A percentile compares a stretch with the other conserved stretches of the same genome.
phyloP scores from a whole-genome alignment of 2,888 invertebrate genomes.

The Sericinus montela region DNA sequence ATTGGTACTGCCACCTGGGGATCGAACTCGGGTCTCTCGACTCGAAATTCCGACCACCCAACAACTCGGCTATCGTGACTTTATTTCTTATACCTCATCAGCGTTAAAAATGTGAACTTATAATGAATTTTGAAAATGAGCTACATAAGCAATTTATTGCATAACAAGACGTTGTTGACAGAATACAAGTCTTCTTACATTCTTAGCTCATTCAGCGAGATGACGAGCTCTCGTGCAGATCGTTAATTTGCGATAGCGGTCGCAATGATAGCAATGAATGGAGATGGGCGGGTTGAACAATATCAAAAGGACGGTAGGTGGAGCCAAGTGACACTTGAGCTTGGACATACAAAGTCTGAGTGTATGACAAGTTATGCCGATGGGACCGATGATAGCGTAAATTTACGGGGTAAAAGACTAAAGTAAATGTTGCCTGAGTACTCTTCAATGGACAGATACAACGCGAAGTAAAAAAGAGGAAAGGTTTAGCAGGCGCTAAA shows the following conservation, averaged over 20 bases:
- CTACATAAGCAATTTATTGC: too few species aligned
- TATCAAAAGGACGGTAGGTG: constrained; percentile 28
- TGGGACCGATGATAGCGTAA: constrained; percentile 1
- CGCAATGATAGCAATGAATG: constrained; percentile 39
- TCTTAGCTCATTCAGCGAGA: constrained; percentile 31
- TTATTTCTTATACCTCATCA: too few species aligned
- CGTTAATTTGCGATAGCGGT: constrained; percentile 51
- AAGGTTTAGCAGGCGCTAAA: constrained; percentile 11
- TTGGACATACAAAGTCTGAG: constrained; percentile 7
- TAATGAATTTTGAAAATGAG: too few species aligned
- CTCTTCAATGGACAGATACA: not conserved
- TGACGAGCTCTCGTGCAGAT: constrained; percentile 37
- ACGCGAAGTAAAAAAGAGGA: constrained; percentile 4
- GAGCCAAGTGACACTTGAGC: constrained; percentile 20
- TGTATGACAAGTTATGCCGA: constrained; percentile 7
- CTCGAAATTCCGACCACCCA: too few species aligned
- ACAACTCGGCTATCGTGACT: too few species aligned
- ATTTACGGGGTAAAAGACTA: constrained; percentile 3
- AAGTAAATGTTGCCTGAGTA: not conserved
- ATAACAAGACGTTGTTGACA: not conserved
- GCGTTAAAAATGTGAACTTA: too few species aligned
- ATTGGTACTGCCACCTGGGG: too few species aligned
- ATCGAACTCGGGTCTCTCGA: too few species aligned
- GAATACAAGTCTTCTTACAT: constrained; percentile 21
- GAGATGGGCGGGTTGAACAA: constrained; percentile 37